Evolutionary conservation across 2,888 invertebrate species (phyloP).

Genomic region (Acleris sparsana): DNA sequence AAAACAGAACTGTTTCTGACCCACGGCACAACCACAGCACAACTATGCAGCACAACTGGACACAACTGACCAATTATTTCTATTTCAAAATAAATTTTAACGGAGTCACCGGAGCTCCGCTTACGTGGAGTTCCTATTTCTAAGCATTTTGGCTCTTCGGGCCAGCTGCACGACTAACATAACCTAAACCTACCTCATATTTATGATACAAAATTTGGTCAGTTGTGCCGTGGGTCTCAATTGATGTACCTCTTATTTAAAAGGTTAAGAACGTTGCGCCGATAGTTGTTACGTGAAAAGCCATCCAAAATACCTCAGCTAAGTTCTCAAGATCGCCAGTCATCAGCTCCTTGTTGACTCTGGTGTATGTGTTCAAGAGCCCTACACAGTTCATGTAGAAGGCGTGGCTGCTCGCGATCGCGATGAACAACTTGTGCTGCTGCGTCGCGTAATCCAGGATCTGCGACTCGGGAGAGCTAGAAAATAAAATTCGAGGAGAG

Average conservation of each 20-base stretch:
- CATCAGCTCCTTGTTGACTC: constrained; percentile 88
- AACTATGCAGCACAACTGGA: too few relatives aligned
- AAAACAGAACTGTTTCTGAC: too few relatives aligned
- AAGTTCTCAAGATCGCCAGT: constrained; percentile 90
- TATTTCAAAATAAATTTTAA: too few relatives aligned
- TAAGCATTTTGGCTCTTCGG: too few relatives aligned
- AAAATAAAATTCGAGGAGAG: constrained; percentile 18
- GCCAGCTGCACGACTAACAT: too few relatives aligned
- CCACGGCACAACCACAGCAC: too few relatives aligned
- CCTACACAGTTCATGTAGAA: constrained; percentile 88
- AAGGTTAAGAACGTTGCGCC: not conserved
- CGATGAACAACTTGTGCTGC: constrained; percentile 95
- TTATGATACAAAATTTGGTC: too few relatives aligned
- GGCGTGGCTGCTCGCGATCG: constrained; percentile 91
- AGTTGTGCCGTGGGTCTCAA: too few relatives aligned
- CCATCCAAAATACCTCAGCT: constrained; percentile 86
- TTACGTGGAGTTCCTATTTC: too few relatives aligned
- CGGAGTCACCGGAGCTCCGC: too few relatives aligned
- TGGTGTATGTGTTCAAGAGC: constrained; percentile 91
- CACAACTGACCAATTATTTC: too few relatives aligned
- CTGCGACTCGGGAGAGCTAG: constrained; percentile 91
- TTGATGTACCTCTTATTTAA: not conserved
- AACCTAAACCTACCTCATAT: too few relatives aligned
- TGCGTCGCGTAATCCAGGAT: constrained; percentile 97
- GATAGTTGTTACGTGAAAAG: constrained; percentile 29